These are phyloP conservation scores for Melieria omissa DNA, from an alignment of 2,888 invertebrate species.

Conservation along the genomic window DNA sequence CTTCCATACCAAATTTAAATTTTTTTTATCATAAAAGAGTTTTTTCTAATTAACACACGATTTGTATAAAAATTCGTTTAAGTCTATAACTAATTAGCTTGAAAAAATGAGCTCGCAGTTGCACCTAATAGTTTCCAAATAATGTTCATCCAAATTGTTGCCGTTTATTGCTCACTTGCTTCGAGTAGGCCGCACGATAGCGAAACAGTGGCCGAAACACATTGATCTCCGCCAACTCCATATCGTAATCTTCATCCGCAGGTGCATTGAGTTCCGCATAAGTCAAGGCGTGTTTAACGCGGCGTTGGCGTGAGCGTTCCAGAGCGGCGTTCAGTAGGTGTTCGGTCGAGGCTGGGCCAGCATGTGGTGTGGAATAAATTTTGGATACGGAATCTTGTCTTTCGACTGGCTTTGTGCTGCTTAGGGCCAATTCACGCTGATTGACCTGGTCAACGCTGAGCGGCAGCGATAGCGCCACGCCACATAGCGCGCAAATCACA, in stretches of 20 bases:
- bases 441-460: no score
- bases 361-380: no score
- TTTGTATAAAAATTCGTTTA: not conserved
- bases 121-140: not conserved
- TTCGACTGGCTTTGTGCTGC: no score
- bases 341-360: no score
- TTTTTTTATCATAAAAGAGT: no score
- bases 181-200: conserved; percentile 58
- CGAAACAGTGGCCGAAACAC: conserved; percentile 63
- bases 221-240: conserved; percentile 63
- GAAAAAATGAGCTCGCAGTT: not conserved
- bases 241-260: conserved; percentile 50
- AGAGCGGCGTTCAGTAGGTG: no score
- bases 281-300: not conserved
- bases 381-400: no score
- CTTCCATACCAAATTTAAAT: no score
- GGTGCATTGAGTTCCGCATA: conserved; percentile 31
- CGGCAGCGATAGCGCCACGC: no score
- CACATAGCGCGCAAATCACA: no score
- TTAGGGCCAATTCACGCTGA: no score
- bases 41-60: no score
- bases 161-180: conserved; percentile 46
- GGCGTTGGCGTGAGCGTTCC: not conserved
- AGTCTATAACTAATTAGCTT: not conserved
- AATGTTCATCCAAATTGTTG: conserved; percentile 45